These are phyloP conservation scores for Neotoma lepida DNA, from an alignment of 2,113 vertebrate species.

Conservation along the genomic window DNA sequence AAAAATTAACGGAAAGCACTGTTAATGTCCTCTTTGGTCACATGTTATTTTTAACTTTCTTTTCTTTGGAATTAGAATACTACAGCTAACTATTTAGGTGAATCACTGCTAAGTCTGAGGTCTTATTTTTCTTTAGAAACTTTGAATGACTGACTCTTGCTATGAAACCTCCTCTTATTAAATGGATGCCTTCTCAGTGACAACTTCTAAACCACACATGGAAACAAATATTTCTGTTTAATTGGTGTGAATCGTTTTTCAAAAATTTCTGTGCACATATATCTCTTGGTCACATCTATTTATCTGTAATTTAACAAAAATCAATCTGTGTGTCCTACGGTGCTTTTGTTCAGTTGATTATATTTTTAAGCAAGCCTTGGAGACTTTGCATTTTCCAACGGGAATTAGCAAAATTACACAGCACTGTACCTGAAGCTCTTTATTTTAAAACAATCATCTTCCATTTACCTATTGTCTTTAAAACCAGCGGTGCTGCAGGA, in stretches of 20 bases:
- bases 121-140: slow-evolving; percentile 13
- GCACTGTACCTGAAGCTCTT: not conserved
- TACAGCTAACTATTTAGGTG: not conserved
- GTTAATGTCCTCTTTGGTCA: not conserved
- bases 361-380: slow-evolving; percentile 24
- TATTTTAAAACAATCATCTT: slow-evolving; percentile 53
- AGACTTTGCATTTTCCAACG: slow-evolving; percentile 3
- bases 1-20: slow-evolving; percentile 25
- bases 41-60: not conserved
- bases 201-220: slow-evolving; percentile 31
- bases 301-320: slow-evolving; percentile 54
- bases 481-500: not conserved
- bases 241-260: not conserved
- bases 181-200: not conserved
- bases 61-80: not conserved
- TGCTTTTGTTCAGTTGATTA: not conserved
- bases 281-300: not conserved
- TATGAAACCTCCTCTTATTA: not conserved
- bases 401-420: slow-evolving; percentile 43
- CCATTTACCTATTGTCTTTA: not conserved
- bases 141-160: not conserved
- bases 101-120: not conserved
- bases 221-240: not conserved
- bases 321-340: not conserved
- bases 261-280: not conserved